Percentiles rank a stretch among this genome's conserved stretches.
phyloP scores from a whole-genome alignment of 2,888 invertebrate genomes.

The Germaria angustata region DNA sequence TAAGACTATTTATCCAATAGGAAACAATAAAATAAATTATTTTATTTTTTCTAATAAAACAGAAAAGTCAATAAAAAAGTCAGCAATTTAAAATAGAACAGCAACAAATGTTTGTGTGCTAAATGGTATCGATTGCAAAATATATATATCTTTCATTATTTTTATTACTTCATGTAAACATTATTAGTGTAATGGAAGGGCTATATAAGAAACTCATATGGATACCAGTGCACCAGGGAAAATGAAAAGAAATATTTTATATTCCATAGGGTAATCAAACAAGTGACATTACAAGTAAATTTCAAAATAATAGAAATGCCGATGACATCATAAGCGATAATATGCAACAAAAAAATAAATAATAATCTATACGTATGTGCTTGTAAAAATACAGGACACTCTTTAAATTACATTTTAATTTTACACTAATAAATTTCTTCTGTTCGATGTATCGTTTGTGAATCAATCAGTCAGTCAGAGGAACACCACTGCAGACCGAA shows the following conservation, averaged over 20 bases:
- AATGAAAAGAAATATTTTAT: neutral
- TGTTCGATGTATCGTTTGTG: too few relatives aligned
- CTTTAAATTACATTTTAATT: too few relatives aligned
- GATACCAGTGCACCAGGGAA: neutral
- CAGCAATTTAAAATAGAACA: constrained; percentile 51
- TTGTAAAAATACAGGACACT: too few relatives aligned
- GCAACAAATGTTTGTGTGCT: constrained; percentile 50
- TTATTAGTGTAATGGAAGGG: neutral
- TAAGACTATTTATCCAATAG: neutral
- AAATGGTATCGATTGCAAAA: constrained; percentile 44
- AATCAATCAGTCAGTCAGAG: too few relatives aligned
- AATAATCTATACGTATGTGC: too few relatives aligned
- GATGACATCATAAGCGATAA: neutral
- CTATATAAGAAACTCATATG: neutral
- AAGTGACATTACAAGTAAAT: neutral
- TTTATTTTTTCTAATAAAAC: neutral
- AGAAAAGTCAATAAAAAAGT: constrained; percentile 30
- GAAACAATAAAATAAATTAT: constrained; percentile 12
- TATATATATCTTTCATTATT: constrained; percentile 21
- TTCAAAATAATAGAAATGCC: neutral
- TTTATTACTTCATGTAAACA: constrained; percentile 45
- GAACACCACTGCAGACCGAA: too few relatives aligned
- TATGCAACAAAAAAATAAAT: too few relatives aligned
- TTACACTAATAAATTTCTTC: too few relatives aligned
- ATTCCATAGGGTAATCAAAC: constrained; percentile 10